phyloP scores from a whole-genome alignment of 2,113 vertebrate genomes.

The Platichthys flesus region DNA sequence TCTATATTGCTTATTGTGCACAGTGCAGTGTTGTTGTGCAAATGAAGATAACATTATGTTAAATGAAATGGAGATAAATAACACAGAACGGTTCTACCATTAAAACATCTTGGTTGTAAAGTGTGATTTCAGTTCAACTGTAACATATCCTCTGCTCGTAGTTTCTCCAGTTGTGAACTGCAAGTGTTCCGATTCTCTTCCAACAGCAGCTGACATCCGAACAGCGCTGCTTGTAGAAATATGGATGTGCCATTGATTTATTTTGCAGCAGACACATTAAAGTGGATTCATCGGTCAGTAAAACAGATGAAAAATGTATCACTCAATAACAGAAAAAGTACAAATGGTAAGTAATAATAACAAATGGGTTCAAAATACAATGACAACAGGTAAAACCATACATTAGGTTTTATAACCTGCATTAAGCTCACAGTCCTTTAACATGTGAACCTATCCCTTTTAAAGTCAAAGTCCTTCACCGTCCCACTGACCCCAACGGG shows the following conservation, averaged over 20 bases:
- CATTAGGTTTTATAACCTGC: neutral
- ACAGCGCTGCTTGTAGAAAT: neutral
- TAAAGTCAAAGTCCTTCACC: no score
- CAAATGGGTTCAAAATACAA: neutral
- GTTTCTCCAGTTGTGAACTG: neutral
- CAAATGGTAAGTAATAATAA: neutral
- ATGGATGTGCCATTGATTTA: neutral
- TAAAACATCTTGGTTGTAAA: neutral
- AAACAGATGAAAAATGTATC: neutral
- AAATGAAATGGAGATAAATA: neutral
- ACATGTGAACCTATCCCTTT: no score
- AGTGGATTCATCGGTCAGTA: neutral
- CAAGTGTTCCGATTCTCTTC: neutral
- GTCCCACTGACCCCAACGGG: no score
- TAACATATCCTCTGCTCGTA: neutral
- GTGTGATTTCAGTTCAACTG: neutral
- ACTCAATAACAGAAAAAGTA: neutral
- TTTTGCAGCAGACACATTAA: neutral
- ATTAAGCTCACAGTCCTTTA: no score
- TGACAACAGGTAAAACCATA: neutral
- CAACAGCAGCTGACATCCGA: neutral
- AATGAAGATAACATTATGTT: neutral
- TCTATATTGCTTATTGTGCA: no score
- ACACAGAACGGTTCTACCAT: neutral
- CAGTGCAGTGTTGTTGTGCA: neutral